Conservation (phyloP, 2,797 vertebrate genomes). For the Pyrocephalus nanus region DNA sequence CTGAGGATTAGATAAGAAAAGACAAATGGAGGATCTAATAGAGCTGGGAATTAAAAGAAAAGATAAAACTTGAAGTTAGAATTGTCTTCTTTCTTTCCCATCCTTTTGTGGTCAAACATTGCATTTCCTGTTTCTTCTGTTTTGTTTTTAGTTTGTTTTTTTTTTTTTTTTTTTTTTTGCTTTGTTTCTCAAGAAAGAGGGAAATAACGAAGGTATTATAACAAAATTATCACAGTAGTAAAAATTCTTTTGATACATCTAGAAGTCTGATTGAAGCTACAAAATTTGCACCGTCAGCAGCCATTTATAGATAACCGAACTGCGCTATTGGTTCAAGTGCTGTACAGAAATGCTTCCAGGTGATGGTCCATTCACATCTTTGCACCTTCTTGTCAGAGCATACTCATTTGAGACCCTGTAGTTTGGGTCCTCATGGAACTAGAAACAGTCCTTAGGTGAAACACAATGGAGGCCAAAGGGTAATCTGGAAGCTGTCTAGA, state of each 20-base stretch:
- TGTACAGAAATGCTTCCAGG: not conserved
- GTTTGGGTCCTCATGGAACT: not conserved
- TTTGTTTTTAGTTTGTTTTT: not conserved
- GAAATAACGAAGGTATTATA: not conserved
- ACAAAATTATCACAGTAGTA: not conserved
- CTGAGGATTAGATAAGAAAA: not conserved
- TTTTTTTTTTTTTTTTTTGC: not conserved
- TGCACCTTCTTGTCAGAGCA: not conserved
- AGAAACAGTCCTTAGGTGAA: not conserved
- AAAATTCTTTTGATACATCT: not conserved
- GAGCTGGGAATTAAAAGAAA: not conserved
- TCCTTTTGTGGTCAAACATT: not conserved
- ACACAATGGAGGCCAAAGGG: accelerated
- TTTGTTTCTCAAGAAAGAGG: not conserved
- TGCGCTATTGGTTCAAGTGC: not conserved
- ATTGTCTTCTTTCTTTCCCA: not conserved
- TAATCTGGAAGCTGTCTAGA: not conserved
- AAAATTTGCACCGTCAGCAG: not conserved
- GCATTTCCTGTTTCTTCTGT: not conserved
- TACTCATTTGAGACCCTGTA: not conserved
- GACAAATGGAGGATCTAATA: not conserved
- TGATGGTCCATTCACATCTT: not conserved
- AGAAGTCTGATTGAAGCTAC: not conserved
- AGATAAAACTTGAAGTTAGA: not conserved
- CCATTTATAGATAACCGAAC: not conserved